phyloP scores from a whole-genome alignment of 1,140 invertebrate genomes.

The Doryteuthis pealeii region DNA sequence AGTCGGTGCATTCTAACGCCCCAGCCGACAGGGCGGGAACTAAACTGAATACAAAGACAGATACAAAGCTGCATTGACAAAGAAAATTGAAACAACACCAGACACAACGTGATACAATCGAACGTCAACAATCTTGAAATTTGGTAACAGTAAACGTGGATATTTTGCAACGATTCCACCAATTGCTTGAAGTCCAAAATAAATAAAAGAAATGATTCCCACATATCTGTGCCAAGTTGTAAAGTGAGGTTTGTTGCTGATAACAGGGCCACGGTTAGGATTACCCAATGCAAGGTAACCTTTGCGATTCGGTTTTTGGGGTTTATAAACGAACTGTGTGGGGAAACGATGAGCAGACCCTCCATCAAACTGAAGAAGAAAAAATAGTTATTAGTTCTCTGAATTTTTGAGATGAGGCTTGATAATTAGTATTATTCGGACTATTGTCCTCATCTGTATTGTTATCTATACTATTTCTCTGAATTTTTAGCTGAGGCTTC shows the following conservation, averaged over 20 bases:
- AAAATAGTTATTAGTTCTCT: too few species aligned
- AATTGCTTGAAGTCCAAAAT: conserved; percentile 39
- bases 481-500: too few species aligned
- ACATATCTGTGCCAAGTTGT: conserved; percentile 56
- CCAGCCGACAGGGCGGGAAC: too few species aligned
- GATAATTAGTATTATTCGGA: too few species aligned
- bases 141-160: conserved; percentile 31
- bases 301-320: conserved; percentile 32
- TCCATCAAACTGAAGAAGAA: too few species aligned
- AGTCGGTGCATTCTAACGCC: too few species aligned
- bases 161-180: conserved; percentile 51
- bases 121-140: conserved; percentile 40
- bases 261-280: conserved; percentile 31
- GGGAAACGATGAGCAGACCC: conserved; percentile 50
- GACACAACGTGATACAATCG: conserved; percentile 58
- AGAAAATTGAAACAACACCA: conserved; percentile 48
- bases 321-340: conserved; percentile 43
- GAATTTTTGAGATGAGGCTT: too few species aligned
- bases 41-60: conserved; percentile 52
- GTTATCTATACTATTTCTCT: too few species aligned
- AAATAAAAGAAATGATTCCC: too few species aligned
- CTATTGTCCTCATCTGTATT: too few species aligned
- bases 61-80: conserved; percentile 43
- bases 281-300: conserved; percentile 41
- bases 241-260: conserved; percentile 52